Conservation (phyloP, 2,888 invertebrate species). For the Synanthedon myopaeformis region DNA sequence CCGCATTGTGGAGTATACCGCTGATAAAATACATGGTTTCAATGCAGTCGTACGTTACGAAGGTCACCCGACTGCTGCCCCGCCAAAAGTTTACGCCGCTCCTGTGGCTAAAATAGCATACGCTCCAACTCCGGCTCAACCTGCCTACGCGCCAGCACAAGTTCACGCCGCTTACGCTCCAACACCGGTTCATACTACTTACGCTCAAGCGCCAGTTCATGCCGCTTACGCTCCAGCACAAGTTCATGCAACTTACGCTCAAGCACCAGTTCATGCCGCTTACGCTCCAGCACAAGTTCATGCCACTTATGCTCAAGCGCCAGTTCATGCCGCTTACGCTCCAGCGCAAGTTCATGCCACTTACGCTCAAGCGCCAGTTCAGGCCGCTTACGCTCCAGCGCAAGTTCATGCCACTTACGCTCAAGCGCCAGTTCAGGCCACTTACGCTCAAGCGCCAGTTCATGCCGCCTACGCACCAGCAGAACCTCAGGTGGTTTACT, state of each 20-base stretch:
- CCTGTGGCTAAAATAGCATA: conserved; percentile 4
- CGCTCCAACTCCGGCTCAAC: conserved; percentile 2
- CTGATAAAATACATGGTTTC: conserved; percentile 15
- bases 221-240: conserved; percentile 1
- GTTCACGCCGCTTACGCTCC: background rate
- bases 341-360: background rate
- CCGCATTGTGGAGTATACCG: conserved; percentile 13
- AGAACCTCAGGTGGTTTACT: conserved; percentile 8
- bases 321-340: conserved; percentile 7
- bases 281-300: conserved; percentile 19
- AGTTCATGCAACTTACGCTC: conserved; percentile 5
- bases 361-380: conserved; percentile 2
- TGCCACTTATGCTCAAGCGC: conserved; percentile 18
- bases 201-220: conserved; percentile 14
- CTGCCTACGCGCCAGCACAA: conserved; percentile 2
- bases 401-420: conserved; percentile 6
- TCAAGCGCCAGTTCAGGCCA: conserved; percentile 15
- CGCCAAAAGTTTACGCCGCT: conserved; percentile 2
- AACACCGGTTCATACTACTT: conserved; percentile 3
- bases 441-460: conserved; percentile 13
- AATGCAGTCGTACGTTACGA: conserved; percentile 15
- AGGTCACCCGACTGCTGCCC: conserved; percentile 6
- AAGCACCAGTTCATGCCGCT: conserved; percentile 22
- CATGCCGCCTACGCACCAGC: conserved; percentile 19
- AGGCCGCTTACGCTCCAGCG: conserved; percentile 11